Base-by-base conservation (phyloP, 2,797 vertebrate genomes). In the Amniataba percoides region DNA sequence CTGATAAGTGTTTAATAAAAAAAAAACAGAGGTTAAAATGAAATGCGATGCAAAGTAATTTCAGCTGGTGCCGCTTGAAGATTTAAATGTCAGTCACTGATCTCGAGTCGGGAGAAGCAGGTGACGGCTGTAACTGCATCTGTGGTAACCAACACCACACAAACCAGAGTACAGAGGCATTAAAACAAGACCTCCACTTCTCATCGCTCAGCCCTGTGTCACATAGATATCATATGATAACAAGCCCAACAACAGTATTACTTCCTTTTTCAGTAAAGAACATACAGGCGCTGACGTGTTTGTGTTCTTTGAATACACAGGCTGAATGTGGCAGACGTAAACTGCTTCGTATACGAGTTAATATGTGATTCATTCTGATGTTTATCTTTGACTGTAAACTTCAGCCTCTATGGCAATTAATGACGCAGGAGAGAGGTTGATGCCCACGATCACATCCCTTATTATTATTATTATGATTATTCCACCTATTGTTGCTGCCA, bases 71-170 rank as follows among this genome's bases (percentile, higher is more conserved):
- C 14, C 14, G 13, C n/a, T 61, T 64, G 27, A 56, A 56, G 13
- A 73, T 65, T 72, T 56, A 84, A 86, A 75, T 78, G 71, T 87
- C 51, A 43, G 23, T 25, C 67, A 34, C 60, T 56, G 67, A 40
- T 68, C 21, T 42, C 1, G n/a, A 49, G 60, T 31, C 56, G 23
- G 10, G 27, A 65, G 21, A 56, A 57, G 16, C 60, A 19, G 45
- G 43, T 53, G 62, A 57, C 16, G 10, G 23, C 23, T 70, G 16
- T 4, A 42, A 56, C 66, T 70, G 56, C 60, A 66, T 77, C 25
- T 73, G 55, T 56, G 42, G 62, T 51, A 83, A 78, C 31, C 52
- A 45, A 56, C 39, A 58, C n/a, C n/a, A 52, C 39, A 59, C n/a
- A 62, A 68, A 66, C 45, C 40, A 67, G 51, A 55, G 27, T 42